Evolutionary conservation across 2,888 invertebrate species (phyloP).

Genomic region (Eupithecia insigniata): DNA sequence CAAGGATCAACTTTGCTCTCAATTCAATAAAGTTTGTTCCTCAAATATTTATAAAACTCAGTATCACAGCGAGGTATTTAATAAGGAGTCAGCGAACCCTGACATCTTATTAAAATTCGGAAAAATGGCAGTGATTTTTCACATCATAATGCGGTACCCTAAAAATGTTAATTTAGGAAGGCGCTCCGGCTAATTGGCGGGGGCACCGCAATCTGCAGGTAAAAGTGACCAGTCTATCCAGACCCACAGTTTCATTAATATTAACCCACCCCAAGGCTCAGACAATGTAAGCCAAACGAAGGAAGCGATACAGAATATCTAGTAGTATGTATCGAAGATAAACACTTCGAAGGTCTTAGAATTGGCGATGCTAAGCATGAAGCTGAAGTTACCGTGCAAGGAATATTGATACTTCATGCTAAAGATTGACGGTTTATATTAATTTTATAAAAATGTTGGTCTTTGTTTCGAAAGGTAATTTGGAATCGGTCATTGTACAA

Average conservation of each 20-base stretch:
- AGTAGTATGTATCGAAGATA: constrained; percentile 12
- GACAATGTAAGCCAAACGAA: constrained; percentile 17
- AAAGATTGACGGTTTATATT: constrained; percentile 3
- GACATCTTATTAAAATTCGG: constrained; percentile 13
- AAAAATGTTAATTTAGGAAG: constrained; percentile 47
- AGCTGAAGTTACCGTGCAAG: neutral
- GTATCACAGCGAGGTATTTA: constrained; percentile 15
- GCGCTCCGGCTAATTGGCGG: constrained; percentile 52
- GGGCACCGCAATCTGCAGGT: constrained; percentile 54
- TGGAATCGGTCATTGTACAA: neutral
- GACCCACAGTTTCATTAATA: constrained; percentile 36
- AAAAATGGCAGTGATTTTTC: constrained; percentile 26
- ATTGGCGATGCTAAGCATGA: constrained; percentile 15
- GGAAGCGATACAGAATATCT: constrained; percentile 14
- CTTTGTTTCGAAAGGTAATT: neutral
- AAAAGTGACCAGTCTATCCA: constrained; percentile 48
- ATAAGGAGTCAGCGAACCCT: constrained; percentile 4
- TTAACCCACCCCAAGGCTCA: constrained; percentile 22
- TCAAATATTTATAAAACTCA: neutral
- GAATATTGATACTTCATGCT: neutral
- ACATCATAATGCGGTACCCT: constrained; percentile 31
- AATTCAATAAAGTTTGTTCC: constrained; percentile 10
- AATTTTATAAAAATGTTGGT: neutral
- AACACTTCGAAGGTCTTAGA: constrained; percentile 9
- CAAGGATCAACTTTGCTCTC: neutral